phyloP scores from a whole-genome alignment of 2,888 invertebrate species.

The Ferdinandea cuprea region DNA sequence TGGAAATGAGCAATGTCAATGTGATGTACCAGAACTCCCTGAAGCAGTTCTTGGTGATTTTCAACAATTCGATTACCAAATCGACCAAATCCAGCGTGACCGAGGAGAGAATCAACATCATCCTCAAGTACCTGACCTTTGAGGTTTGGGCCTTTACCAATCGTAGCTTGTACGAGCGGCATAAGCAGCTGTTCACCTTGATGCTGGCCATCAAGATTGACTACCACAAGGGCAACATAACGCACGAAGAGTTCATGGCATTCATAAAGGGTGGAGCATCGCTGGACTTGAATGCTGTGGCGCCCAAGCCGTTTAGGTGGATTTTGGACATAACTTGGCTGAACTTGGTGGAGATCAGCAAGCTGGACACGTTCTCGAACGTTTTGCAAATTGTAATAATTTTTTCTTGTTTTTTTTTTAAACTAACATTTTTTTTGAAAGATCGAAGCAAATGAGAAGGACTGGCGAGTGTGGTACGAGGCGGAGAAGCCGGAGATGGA shows the following conservation, averaged over 20 bases:
- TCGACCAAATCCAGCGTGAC: conserved; percentile 93
- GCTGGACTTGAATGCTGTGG: conserved; percentile 94
- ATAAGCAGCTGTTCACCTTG: conserved; percentile 95
- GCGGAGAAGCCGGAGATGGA: conserved; percentile 96
- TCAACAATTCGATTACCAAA: conserved; percentile 96
- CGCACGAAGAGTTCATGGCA: conserved; percentile 95
- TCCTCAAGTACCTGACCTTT: conserved; percentile 93
- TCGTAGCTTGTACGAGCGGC: conserved; percentile 95
- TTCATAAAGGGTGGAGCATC: conserved; percentile 99
- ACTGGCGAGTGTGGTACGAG: conserved; percentile 96
- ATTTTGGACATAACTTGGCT: conserved; percentile 98
- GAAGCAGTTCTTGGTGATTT: conserved; percentile 96
- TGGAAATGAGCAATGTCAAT: conserved; percentile 98
- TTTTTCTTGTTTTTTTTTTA: conserved; percentile 50
- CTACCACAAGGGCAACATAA: conserved; percentile 90
- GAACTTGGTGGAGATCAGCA: conserved; percentile 96
- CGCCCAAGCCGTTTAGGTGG: conserved; percentile 97
- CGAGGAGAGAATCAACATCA: conserved; percentile 93
- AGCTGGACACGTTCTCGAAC: conserved; percentile 90
- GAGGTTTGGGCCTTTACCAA: conserved; percentile 97
- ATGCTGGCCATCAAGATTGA: conserved; percentile 98
- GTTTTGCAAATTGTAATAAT: conserved; percentile 88
- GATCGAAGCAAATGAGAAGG: conserved; percentile 93
- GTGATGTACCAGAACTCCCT: conserved; percentile 98
- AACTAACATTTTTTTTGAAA: no score